A percentile compares a stretch with the other conserved stretches of the same genome.
These are phyloP conservation scores for Drosophila parthenogenetica DNA, from an alignment of 2,888 invertebrate species.

Conservation along the genomic window DNA sequence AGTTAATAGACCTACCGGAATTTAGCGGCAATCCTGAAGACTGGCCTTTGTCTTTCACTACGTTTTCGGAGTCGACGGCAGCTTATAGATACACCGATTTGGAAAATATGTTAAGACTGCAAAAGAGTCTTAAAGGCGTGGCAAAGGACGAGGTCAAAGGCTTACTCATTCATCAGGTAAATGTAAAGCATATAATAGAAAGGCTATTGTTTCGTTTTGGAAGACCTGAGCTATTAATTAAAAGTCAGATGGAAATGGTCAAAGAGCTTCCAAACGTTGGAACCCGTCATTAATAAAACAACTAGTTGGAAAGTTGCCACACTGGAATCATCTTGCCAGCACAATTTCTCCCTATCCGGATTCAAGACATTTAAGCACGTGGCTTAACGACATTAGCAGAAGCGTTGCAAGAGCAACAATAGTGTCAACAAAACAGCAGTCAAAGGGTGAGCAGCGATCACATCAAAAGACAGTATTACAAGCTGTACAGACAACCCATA, in stretches of 20 bases:
- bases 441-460: neutral
- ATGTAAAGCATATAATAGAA: constrained; percentile 1
- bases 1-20: neutral
- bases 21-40: too few relatives aligned
- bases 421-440: neutral
- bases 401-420: neutral
- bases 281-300: neutral
- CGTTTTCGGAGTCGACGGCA: too few relatives aligned
- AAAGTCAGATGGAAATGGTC: neutral
- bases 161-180: neutral
- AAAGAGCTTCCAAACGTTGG: neutral
- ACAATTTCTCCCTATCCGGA: neutral
- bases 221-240: constrained; percentile 1
- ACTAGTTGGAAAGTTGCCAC: neutral
- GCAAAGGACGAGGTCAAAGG: neutral
- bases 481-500: neutral
- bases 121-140: constrained; percentile 4
- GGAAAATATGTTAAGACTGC: neutral
- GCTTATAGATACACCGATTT: neutral
- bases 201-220: neutral
- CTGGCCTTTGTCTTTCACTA: too few relatives aligned
- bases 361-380: neutral
- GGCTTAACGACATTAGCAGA: neutral
- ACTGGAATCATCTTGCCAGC: neutral
- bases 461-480: neutral